A percentile compares a stretch with the other conserved stretches of the same genome.
Evolutionary conservation across 2,888 invertebrate genomes (phyloP).

Genomic region (Lydus trimaculatus): DNA sequence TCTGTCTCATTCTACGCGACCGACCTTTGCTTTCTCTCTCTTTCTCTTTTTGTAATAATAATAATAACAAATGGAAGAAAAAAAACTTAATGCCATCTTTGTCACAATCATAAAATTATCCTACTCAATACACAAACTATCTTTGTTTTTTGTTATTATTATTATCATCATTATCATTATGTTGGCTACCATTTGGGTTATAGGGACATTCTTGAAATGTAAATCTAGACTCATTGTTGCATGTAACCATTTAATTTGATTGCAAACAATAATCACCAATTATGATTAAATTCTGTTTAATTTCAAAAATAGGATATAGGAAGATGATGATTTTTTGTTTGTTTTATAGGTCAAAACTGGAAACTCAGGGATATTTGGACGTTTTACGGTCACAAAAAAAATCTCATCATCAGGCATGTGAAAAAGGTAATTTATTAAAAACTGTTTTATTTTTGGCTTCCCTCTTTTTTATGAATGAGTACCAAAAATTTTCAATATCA

Average conservation of each 20-base stretch:
- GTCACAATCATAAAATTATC: slow-evolving; percentile 11
- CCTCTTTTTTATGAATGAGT: not conserved
- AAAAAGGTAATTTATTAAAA: slow-evolving; percentile 37
- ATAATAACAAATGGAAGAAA: not conserved
- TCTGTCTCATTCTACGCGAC: slow-evolving; percentile 60
- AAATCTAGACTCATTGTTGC: slow-evolving; percentile 19
- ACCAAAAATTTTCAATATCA: not conserved
- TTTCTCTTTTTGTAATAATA: slow-evolving; percentile 45
- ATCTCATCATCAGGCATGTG: slow-evolving; percentile 42
- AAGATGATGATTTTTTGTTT: slow-evolving; percentile 18
- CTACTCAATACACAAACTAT: not conserved
- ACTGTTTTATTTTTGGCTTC: not conserved
- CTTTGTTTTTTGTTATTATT: slow-evolving; percentile 14
- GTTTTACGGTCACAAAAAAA: slow-evolving; percentile 37
- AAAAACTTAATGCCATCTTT: slow-evolving; percentile 11
- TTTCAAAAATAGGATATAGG: too few species aligned
- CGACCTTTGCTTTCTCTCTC: slow-evolving; percentile 55
- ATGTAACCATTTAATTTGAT: not conserved
- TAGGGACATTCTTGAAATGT: slow-evolving; percentile 36
- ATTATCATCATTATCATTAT: not conserved
- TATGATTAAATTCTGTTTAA: too few species aligned
- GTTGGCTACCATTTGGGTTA: slow-evolving; percentile 38
- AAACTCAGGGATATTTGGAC: slow-evolving; percentile 29
- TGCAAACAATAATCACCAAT: too few species aligned
- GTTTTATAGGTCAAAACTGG: slow-evolving; percentile 42